Evolutionary conservation across 2,797 vertebrate species (phyloP), one percentile per base, ranked within the genome.

Genomic region (Gambusia yucatana): DNA sequence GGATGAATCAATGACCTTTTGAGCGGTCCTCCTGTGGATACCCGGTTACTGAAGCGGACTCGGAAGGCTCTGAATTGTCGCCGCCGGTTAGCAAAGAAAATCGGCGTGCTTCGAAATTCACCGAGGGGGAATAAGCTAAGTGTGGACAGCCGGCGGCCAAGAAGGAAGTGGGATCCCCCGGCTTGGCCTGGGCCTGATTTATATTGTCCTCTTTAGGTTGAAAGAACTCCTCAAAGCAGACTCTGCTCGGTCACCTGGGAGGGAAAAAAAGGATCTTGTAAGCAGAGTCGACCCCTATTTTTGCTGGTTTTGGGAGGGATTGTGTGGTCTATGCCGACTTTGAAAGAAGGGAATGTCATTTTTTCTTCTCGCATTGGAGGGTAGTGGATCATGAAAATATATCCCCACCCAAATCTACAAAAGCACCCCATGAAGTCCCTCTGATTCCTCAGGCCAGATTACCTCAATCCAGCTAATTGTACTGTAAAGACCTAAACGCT

Each of bases 1-100:
- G 93, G 90, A 90, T 93, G 94, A 96, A 95, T 96, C 95, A 92
- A 91, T 96, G 94, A 96, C 95, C 92, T 94, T 94, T 94, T 92
- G 90, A 90, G 78, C 81, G 89, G 79, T 20, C 82, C 70, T 87
- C 82, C 79, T 77, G 85, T 89, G 84, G 88, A 87, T 89, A 91
- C 87, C 59, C 89, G 77, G 87, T 67, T 17, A 84, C 84, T 78
- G 78, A 87, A 57, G 83, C 87, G 83, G 76, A 82, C 77, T 73
- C 75, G 81, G 76, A 76, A 84, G 81, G 72, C 86, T 74, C 28
- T 0, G 50, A 33, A 59, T 30, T 11, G 1, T 41, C n/a, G 25
- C 70, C 10, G 13, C 69, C 28, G 13, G 63, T 78, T 82, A 30
- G 22, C 46, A 6, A 44, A 76, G 50, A 77, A 84, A 83, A 75